Conservation (phyloP, 2,113 vertebrate genomes). For the Vulpes lagopus region DNA sequence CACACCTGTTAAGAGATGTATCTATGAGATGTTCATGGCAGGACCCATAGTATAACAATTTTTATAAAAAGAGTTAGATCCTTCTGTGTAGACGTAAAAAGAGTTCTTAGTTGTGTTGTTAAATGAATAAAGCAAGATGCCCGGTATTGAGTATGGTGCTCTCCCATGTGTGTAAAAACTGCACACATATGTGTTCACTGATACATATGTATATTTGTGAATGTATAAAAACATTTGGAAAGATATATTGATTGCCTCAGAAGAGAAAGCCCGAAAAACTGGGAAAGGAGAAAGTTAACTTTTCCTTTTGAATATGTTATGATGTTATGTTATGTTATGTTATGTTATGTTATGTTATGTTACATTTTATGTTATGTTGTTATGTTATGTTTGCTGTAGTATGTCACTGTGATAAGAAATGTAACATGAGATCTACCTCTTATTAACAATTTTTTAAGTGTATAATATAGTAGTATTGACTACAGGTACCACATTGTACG, state of each 20-base stretch:
- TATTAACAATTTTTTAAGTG: background rate
- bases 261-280: background rate
- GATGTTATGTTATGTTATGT: no score
- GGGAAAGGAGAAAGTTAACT: background rate
- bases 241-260: background rate
- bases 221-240: constrained; percentile 1
- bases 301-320: background rate
- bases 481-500: background rate
- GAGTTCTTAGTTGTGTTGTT: background rate
- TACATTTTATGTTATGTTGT: background rate
- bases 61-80: background rate
- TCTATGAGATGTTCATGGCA: background rate
- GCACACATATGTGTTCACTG: background rate
- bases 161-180: background rate
- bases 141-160: background rate
- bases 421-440: background rate
- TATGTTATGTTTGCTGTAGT: background rate
- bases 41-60: no score
- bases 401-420: background rate
- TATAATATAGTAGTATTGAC: background rate
- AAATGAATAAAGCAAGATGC: constrained; percentile 19
- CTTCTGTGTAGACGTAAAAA: background rate
- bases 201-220: background rate
- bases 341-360: background rate
- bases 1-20: background rate